phyloP scores from a whole-genome alignment of 2,888 invertebrate genomes.

The Exocentrus adspersus region DNA sequence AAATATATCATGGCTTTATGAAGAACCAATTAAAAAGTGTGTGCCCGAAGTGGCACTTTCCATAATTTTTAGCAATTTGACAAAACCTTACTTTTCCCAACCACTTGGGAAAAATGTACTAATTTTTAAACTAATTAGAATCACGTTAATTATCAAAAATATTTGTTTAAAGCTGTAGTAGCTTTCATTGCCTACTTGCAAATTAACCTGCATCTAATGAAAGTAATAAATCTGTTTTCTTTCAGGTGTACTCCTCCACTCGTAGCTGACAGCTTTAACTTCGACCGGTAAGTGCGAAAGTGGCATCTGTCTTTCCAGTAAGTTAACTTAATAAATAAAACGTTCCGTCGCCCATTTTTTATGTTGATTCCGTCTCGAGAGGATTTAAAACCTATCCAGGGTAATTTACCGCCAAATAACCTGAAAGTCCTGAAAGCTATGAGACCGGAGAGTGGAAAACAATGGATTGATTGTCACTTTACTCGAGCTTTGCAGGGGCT shows the following conservation, averaged over 20 bases:
- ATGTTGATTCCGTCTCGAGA: background rate
- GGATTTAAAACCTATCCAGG: slow-evolving; percentile 6
- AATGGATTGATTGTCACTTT: slow-evolving; percentile 5
- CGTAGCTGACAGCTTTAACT: background rate
- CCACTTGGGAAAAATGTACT: too few relatives aligned
- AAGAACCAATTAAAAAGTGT: too few relatives aligned
- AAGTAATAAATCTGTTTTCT: background rate
- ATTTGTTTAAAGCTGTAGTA: too few relatives aligned
- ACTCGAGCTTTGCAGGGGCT: background rate
- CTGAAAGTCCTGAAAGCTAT: slow-evolving; percentile 7
- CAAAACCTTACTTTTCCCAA: too few relatives aligned
- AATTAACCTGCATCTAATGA: background rate
- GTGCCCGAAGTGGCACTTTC: too few relatives aligned
- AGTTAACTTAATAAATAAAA: slow-evolving; percentile 1
- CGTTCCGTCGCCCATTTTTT: background rate
- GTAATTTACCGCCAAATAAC: slow-evolving; percentile 10
- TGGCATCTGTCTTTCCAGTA: background rate
- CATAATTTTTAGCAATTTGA: too few relatives aligned
- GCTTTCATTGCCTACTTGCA: background rate
- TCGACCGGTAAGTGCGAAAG: background rate
- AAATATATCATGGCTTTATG: too few relatives aligned
- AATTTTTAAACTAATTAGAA: too few relatives aligned
- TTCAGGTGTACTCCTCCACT: background rate
- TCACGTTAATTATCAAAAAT: too few relatives aligned
- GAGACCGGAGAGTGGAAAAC: slow-evolving; percentile 6